Evolutionary conservation across 2,888 invertebrate species (phyloP).

Genomic region (Pammene aurita): DNA sequence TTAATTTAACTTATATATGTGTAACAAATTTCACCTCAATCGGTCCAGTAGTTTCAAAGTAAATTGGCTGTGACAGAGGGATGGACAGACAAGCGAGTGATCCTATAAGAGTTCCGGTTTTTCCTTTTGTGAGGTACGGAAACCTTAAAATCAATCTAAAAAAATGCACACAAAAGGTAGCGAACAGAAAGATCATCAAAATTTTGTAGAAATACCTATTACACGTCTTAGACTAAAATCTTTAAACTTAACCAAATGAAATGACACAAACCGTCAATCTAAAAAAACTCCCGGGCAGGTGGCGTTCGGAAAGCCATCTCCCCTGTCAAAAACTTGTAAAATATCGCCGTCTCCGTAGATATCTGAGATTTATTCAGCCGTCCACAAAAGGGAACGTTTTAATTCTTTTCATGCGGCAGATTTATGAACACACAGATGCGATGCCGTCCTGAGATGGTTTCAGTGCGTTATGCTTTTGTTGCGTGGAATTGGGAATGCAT

Average conservation of each 20-base stretch:
- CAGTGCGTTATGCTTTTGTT: slow-evolving; percentile 31
- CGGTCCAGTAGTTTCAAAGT: too few species aligned
- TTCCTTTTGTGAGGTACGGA: too few species aligned
- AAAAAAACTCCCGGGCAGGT: slow-evolving; percentile 39
- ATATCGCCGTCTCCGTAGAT: slow-evolving; percentile 68
- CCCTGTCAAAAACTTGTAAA: slow-evolving; percentile 81
- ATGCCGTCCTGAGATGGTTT: slow-evolving; percentile 26
- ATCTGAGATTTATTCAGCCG: slow-evolving; percentile 77
- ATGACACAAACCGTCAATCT: slow-evolving; percentile 22
- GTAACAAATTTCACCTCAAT: too few species aligned
- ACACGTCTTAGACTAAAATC: neutral
- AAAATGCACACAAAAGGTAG: too few species aligned
- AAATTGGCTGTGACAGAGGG: too few species aligned
- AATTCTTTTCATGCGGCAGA: slow-evolving; percentile 82
- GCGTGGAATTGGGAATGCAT: neutral
- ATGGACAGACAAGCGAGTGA: too few species aligned
- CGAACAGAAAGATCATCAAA: too few species aligned
- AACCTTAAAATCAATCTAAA: too few species aligned
- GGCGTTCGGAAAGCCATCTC: slow-evolving; percentile 71
- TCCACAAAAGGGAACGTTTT: slow-evolving; percentile 82
- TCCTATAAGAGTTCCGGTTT: too few species aligned
- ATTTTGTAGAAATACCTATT: too few species aligned
- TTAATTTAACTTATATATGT: too few species aligned
- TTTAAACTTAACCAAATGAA: neutral
- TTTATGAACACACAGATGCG: slow-evolving; percentile 81